Conservation (phyloP, 2,797 vertebrate species). For the Dipus sagitta region DNA sequence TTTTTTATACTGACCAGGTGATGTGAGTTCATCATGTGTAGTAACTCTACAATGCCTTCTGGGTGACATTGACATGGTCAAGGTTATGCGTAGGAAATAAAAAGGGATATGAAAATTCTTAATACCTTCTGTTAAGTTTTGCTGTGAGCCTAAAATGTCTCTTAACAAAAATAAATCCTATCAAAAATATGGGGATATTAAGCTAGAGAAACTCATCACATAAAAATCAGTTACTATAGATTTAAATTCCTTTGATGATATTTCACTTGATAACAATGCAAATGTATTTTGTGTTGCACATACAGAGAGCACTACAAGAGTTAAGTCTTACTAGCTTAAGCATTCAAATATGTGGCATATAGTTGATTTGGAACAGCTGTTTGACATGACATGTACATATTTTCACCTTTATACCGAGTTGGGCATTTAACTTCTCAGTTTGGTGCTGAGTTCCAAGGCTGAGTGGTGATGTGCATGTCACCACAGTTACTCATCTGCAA, state of each 20-base stretch:
- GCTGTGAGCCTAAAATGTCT: neutral
- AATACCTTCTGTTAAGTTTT: neutral
- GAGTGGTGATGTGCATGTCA: neutral
- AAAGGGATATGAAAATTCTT: neutral
- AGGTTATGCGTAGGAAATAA: neutral
- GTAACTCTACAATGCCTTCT: neutral
- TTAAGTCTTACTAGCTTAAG: neutral
- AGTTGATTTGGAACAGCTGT: neutral
- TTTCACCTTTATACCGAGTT: neutral
- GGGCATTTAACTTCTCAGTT: neutral
- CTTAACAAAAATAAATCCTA: neutral
- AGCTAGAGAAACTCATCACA: neutral
- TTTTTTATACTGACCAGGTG: neutral
- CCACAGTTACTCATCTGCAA: neutral
- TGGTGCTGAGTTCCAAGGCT: neutral
- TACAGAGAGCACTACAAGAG: neutral
- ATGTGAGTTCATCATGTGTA: neutral
- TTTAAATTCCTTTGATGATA: slow-evolving; percentile 24
- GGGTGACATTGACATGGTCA: neutral
- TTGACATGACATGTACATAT: neutral
- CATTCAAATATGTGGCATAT: neutral
- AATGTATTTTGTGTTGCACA: slow-evolving; percentile 14
- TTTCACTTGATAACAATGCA: slow-evolving; percentile 13
- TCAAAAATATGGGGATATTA: neutral
- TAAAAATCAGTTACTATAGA: neutral